A percentile compares a stretch with the other conserved stretches of the same genome.
Evolutionary conservation across 2,113 vertebrate species (phyloP).

Genomic region (Dermatemys mawii): DNA sequence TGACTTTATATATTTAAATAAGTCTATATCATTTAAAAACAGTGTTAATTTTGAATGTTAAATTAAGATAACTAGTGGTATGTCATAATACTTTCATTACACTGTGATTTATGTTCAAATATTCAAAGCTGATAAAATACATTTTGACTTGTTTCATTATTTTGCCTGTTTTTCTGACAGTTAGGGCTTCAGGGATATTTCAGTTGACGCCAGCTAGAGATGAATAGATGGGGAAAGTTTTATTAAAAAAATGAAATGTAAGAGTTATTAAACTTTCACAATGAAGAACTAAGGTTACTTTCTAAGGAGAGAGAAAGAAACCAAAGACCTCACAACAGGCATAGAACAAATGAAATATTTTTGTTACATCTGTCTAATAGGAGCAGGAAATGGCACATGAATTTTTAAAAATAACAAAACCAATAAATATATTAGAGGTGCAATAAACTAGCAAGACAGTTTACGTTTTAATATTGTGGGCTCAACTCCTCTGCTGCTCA

Average conservation of each 20-base stretch:
- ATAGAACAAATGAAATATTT: neutral
- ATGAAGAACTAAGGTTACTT: neutral
- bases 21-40: neutral
- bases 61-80: slow-evolving; percentile 25
- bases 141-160: slow-evolving; percentile 52
- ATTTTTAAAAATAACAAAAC: neutral
- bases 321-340: neutral
- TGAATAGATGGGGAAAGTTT: slow-evolving; percentile 16
- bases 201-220: neutral
- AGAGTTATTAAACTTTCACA: slow-evolving; percentile 24
- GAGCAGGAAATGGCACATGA: neutral
- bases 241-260: slow-evolving; percentile 10
- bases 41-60: slow-evolving; percentile 14
- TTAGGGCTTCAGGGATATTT: slow-evolving; percentile 49
- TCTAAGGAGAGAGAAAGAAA: neutral
- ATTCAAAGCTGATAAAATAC: slow-evolving; percentile 38
- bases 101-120: slow-evolving; percentile 17
- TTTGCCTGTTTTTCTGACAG: slow-evolving; percentile 41
- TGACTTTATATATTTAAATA: neutral
- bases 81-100: slow-evolving; percentile 18
- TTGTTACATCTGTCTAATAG: neutral
- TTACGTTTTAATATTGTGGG: neutral
- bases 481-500: neutral
- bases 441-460: neutral
- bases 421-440: neutral